phyloP scores from a whole-genome alignment of 1,140 invertebrate genomes.

The Panulirus ornatus region DNA sequence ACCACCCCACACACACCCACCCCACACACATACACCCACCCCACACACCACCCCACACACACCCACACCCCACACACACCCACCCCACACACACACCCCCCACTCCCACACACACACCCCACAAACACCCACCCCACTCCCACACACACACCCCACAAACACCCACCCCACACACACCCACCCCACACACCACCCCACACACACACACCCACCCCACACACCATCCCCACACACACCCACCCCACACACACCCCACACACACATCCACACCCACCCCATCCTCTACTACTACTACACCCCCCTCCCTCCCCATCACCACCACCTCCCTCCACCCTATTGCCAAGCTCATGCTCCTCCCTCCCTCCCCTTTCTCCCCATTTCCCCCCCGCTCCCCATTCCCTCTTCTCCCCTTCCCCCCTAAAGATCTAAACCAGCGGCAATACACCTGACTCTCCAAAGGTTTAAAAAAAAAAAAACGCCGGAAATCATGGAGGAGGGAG shows the following conservation, averaged over 20 bases:
- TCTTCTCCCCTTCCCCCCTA: too few relatives aligned
- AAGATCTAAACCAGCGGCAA: too few relatives aligned
- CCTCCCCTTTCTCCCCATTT: neutral
- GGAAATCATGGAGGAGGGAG: too few relatives aligned
- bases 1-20: neutral
- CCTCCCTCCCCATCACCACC: neutral
- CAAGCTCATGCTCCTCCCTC: neutral
- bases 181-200: neutral
- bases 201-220: neutral
- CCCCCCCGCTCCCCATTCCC: neutral
- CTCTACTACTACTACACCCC: neutral
- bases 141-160: neutral
- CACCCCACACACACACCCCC: neutral
- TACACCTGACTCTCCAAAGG: too few relatives aligned
- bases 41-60: neutral
- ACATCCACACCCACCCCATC: neutral
- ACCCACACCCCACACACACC: neutral
- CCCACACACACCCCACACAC: neutral
- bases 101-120: neutral
- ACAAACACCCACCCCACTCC: neutral
- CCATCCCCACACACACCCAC: neutral
- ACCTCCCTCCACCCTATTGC: neutral
- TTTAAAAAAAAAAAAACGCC: too few relatives aligned
- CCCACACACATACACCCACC: neutral
- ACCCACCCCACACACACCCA: neutral